These are phyloP conservation scores for Pterostichus niger DNA, from an alignment of 2,888 invertebrate genomes.

Conservation along the genomic window DNA sequence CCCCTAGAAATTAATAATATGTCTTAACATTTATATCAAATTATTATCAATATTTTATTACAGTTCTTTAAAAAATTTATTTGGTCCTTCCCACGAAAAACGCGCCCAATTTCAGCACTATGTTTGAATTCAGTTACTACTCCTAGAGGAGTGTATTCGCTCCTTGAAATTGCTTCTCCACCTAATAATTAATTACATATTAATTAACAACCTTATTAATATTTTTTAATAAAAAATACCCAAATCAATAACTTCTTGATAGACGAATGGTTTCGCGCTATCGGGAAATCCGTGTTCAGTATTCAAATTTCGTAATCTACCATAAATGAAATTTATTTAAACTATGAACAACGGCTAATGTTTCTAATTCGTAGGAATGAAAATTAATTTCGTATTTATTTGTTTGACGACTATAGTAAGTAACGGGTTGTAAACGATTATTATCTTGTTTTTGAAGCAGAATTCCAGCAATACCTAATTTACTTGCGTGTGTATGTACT, in stretches of 20 bases:
- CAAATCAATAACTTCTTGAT: slow-evolving; percentile 88
- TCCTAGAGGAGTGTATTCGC: slow-evolving; percentile 77
- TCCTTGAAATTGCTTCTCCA: slow-evolving; percentile 76
- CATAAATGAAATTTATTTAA: too few species aligned
- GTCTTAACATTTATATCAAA: neutral
- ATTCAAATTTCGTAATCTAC: slow-evolving; percentile 82
- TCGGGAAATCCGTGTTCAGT: slow-evolving; percentile 82
- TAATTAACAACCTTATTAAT: neutral
- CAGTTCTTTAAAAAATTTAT: slow-evolving; percentile 83
- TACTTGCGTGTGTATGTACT: too few species aligned
- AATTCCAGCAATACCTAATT: too few species aligned
- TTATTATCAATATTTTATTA: slow-evolving; percentile 70
- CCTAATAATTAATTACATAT: slow-evolving; percentile 61
- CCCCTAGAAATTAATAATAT: slow-evolving; percentile 73
- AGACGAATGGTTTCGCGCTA: slow-evolving; percentile 84
- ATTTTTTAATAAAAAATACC: slow-evolving; percentile 71
- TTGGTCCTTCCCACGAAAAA: slow-evolving; percentile 81
- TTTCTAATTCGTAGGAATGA: too few species aligned
- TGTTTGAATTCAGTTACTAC: slow-evolving; percentile 89
- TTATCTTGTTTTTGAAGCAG: too few species aligned
- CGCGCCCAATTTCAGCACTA: slow-evolving; percentile 79
- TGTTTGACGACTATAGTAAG: too few species aligned
- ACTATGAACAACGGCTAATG: too few species aligned
- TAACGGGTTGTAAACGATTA: too few species aligned
- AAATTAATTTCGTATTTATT: too few species aligned